Conservation (phyloP, 2,113 vertebrate species). For the Genyomyrus donnyi region DNA sequence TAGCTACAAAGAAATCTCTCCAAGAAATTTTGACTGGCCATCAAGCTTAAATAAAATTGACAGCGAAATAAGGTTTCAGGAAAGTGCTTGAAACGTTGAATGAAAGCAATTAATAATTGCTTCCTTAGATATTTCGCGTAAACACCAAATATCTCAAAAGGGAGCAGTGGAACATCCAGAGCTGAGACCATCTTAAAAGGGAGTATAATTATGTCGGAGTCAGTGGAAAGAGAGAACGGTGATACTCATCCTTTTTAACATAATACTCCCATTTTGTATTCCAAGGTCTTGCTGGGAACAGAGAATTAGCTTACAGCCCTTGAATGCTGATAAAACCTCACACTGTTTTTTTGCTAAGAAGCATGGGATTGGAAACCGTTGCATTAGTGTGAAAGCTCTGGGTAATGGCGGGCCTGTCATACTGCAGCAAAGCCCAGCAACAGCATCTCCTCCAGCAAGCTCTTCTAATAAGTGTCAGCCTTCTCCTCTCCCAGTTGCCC, state of each 20-base stretch:
- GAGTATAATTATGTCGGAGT: slow-evolving; percentile 35
- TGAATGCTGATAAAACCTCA: slow-evolving; percentile 39
- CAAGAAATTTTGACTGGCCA: not conserved
- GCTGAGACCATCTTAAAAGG: slow-evolving; percentile 34
- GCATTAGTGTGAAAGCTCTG: slow-evolving; percentile 15
- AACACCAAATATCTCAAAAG: slow-evolving; percentile 35
- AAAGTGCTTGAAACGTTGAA: not conserved
- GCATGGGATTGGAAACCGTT: not conserved
- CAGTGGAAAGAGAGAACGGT: slow-evolving; percentile 29
- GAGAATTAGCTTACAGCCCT: slow-evolving; percentile 29
- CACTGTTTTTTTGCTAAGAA: slow-evolving; percentile 18
- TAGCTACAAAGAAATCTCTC: not conserved
- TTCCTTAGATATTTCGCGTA: slow-evolving; percentile 9
- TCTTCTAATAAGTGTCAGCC: not conserved
- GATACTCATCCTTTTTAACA: slow-evolving; percentile 33
- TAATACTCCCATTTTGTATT: slow-evolving; percentile 27
- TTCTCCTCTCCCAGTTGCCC: not conserved
- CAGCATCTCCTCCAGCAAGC: not conserved
- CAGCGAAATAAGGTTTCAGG: not conserved
- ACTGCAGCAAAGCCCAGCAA: slow-evolving; percentile 1
- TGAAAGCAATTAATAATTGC: slow-evolving; percentile 1
- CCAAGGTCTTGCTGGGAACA: slow-evolving; percentile 25
- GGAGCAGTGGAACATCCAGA: slow-evolving; percentile 16
- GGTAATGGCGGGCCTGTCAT: slow-evolving; percentile 9
- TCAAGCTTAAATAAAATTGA: slow-evolving; percentile 2